These are phyloP conservation scores for Oreohelix idahoensis DNA, from an alignment of 1,140 invertebrate genomes.

Conservation along the genomic window DNA sequence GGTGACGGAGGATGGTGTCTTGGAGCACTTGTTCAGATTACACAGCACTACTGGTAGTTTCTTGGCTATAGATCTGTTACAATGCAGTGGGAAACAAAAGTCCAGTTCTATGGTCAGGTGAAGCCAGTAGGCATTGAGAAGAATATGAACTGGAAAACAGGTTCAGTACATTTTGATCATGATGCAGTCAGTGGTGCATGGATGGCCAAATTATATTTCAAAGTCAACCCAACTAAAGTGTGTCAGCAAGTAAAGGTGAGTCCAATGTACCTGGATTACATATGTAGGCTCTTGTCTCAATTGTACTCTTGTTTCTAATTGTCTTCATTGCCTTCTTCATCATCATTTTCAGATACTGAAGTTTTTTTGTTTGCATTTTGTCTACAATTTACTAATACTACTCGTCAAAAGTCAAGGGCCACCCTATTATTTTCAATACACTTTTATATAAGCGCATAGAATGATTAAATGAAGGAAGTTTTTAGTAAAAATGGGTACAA, in stretches of 20 bases:
- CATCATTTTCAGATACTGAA: too few species aligned
- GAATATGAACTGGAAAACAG: slow-evolving; percentile 13
- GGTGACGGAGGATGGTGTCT: not conserved
- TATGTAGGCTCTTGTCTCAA: not conserved
- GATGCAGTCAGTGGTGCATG: not conserved
- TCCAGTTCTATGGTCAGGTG: slow-evolving; percentile 11
- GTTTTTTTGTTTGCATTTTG: too few species aligned
- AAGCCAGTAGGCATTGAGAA: slow-evolving; percentile 11
- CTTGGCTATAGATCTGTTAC: not conserved
- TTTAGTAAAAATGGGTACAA: too few species aligned
- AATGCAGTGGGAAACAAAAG: slow-evolving; percentile 5
- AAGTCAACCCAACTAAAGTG: slow-evolving; percentile 27
- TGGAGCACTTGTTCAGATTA: not conserved
- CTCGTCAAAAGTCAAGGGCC: too few species aligned
- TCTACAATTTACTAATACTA: too few species aligned
- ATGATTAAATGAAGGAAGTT: too few species aligned
- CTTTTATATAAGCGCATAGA: too few species aligned
- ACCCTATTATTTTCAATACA: too few species aligned
- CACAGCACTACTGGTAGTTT: not conserved
- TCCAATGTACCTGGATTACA: not conserved
- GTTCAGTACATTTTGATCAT: slow-evolving; percentile 11
- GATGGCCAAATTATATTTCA: slow-evolving; percentile 21
- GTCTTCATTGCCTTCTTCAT: too few species aligned
- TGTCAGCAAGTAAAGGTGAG: slow-evolving; percentile 4
- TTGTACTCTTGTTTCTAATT: too few species aligned